These are phyloP conservation scores for Acrobeloides nanus DNA, from an alignment of 2,888 invertebrate species.

Conservation along the genomic window DNA sequence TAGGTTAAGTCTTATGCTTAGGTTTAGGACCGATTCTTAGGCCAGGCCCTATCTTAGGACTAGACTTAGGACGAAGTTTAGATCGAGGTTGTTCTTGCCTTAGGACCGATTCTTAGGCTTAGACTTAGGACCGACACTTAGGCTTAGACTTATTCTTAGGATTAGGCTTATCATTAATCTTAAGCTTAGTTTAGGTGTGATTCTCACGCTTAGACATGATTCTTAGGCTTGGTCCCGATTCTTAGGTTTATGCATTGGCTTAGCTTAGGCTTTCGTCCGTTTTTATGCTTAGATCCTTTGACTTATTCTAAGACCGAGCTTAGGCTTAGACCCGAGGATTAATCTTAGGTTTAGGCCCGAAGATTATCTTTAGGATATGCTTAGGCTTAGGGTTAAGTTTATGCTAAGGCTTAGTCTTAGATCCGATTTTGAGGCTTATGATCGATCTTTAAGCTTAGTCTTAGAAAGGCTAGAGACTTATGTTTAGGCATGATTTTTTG, in stretches of 20 bases:
- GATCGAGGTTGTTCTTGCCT: neutral
- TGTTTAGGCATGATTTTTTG: constrained; percentile 23
- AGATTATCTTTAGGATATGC: neutral
- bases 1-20: neutral
- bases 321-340: constrained; percentile 18
- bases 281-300: constrained; percentile 22
- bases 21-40: neutral
- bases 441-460: constrained; percentile 15
- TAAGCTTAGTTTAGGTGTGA: constrained; percentile 17
- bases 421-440: too few relatives aligned
- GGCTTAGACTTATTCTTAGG: constrained; percentile 16
- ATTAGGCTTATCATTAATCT: constrained; percentile 17
- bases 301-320: constrained; percentile 15
- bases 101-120: neutral
- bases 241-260: constrained; percentile 7
- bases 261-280: constrained; percentile 11
- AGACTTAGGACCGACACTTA: too few relatives aligned
- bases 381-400: constrained; percentile 5
- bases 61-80: neutral
- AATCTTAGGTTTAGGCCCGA: constrained; percentile 17
- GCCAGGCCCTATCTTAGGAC: neutral
- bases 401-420: constrained; percentile 20
- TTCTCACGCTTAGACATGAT: constrained; percentile 13
- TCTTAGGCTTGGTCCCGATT: too few relatives aligned
- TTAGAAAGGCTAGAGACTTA: too few relatives aligned